Conservation (phyloP, 2,888 invertebrate species). For the Caprella mutica region DNA sequence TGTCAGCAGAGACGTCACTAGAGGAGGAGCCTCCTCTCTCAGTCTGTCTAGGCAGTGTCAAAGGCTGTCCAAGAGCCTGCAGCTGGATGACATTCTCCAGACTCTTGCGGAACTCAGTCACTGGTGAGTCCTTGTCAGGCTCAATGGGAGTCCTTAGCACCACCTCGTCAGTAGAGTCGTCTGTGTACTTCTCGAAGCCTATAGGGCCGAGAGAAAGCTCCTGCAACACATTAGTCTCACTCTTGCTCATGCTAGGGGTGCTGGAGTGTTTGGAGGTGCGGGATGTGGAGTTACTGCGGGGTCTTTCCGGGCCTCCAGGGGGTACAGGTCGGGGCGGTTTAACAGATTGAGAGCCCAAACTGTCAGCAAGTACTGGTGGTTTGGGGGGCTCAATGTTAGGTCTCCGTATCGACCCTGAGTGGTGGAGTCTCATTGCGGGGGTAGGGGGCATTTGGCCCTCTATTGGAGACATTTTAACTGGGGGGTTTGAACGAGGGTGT, state of each 20-base stretch:
- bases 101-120: slow-evolving; percentile 16
- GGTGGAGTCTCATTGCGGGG: background rate
- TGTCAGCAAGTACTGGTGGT: slow-evolving; percentile 12
- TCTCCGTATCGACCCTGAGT: slow-evolving; percentile 6
- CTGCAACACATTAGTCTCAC: too few relatives aligned
- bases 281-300: background rate
- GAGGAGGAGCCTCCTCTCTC: background rate
- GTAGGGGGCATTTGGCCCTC: background rate
- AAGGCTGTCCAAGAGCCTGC: slow-evolving; percentile 21
- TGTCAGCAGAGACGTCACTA: background rate
- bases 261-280: background rate
- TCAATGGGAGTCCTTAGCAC: slow-evolving; percentile 9
- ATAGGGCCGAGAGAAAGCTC: background rate
- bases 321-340: background rate
- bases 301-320: background rate
- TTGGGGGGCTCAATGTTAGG: slow-evolving; percentile 29
- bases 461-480: slow-evolving; percentile 1
- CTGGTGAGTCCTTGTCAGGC: slow-evolving; percentile 3
- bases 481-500: background rate
- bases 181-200: background rate
- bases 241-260: too few relatives aligned
- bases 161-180: background rate
- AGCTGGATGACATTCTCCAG: slow-evolving; percentile 26
- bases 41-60: background rate
- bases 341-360: too few relatives aligned